Percentiles rank a stretch among this genome's conserved stretches.
Conservation (phyloP, 2,113 vertebrate genomes). For the Galbula dea region DNA sequence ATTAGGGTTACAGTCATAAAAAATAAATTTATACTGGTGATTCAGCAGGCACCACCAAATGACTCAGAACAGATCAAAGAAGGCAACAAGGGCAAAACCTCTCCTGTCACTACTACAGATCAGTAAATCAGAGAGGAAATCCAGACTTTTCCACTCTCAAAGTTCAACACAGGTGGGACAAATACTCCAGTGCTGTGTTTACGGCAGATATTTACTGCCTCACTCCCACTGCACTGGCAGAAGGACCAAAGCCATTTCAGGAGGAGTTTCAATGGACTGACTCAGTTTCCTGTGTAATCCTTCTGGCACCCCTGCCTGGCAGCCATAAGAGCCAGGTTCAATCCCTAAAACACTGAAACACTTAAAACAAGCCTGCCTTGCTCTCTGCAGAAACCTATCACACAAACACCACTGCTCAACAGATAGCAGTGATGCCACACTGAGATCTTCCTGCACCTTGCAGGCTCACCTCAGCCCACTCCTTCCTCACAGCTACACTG, state of each 20-base stretch:
- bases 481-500: accelerated
- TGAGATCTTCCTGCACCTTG: accelerated
- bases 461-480: background rate
- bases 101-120: background rate
- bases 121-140: background rate
- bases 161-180: background rate
- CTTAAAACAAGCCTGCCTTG: accelerated
- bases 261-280: background rate
- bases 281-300: background rate
- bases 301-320: background rate
- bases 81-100: background rate
- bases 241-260: background rate
- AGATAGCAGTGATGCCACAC: accelerated
- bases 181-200: background rate
- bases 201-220: background rate
- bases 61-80: background rate
- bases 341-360: background rate
- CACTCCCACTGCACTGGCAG: accelerated
- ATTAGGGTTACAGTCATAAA: background rate
- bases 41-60: constrained; percentile 1
- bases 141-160: background rate
- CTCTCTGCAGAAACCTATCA: background rate
- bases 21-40: background rate
- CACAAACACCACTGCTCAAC: accelerated
- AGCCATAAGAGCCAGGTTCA: background rate